Evolutionary conservation across 2,797 vertebrate genomes (phyloP), one percentile per base, ranked within the genome.

Genomic region (Hylomyscus alleni): DNA sequence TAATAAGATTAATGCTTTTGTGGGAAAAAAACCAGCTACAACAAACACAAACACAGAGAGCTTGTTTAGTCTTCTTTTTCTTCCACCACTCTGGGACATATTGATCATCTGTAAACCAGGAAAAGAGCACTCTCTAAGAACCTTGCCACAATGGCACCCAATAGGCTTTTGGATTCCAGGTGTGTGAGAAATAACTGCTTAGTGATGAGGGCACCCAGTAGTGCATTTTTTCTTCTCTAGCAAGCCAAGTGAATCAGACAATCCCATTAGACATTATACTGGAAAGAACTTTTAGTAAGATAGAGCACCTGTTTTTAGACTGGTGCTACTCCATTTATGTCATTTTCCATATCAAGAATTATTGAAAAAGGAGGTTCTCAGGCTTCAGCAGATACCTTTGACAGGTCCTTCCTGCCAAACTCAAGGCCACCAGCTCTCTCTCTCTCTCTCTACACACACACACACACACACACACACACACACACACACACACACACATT

Each of bases 101-200:
- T 14, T 76, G 31, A 8, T 17, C 47, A 37, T 58, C 17, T 62
- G 3, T 31, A 91, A 88, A 75, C 2, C 47, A 76, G 11, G 6
- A 91, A 85, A 69, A 75, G n/a, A n/a, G 24, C 15, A 11, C n/a
- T 87, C 47, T 31, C 44, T n/a, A 95, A 89, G 58, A 89, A 50
- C n/a, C 50, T 17, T 13, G 69, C 22, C 4, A 72, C 34, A 40
- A 6, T 40, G 7, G 3, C 11, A 65, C 20, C 5, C 22, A 82
- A 26, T 6, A 56, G 24, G 67, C 24, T 65, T 88, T 31, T 9
- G 67, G 29, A 37, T 24, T 82, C 29, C 15, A 69, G 24, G 62
- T 31, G 31, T 15, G 5, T 69, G 15, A 85, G 31, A 90, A 84
- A 58, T 69, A 58, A 78, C 26, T 56, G 6, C n/a, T 90, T 22